A percentile compares a stretch with the other conserved stretches of the same genome.
Evolutionary conservation across 2,888 invertebrate genomes (phyloP).

Genomic region (Mimumesa dahlbomi): DNA sequence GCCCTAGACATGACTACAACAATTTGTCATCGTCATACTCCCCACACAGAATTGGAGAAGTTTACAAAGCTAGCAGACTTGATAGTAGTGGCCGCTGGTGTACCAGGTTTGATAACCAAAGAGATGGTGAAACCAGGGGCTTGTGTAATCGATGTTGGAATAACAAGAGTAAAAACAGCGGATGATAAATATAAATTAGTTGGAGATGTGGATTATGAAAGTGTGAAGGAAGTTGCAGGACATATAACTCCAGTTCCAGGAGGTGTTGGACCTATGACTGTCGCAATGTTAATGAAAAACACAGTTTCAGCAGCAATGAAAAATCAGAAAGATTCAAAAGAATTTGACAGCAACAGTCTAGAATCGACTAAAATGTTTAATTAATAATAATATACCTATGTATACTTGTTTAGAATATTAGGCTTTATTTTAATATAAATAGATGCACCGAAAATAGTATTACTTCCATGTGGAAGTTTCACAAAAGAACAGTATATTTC

Average conservation of each 20-base stretch:
- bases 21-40: slow-evolving; percentile 94
- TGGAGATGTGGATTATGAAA: slow-evolving; percentile 94
- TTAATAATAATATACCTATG: slow-evolving; percentile 4
- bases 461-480: too few species aligned
- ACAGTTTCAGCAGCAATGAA: slow-evolving; percentile 87
- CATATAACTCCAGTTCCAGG: slow-evolving; percentile 95
- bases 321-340: slow-evolving; percentile 32
- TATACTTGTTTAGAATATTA: background rate
- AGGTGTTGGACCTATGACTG: slow-evolving; percentile 97
- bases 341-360: background rate
- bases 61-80: slow-evolving; percentile 89
- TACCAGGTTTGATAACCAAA: slow-evolving; percentile 88
- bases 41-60: slow-evolving; percentile 86
- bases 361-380: slow-evolving; percentile 10
- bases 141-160: slow-evolving; percentile 94
- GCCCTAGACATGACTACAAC: slow-evolving; percentile 94
- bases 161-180: slow-evolving; percentile 86
- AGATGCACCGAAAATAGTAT: background rate
- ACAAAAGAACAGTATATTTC: too few species aligned
- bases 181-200: slow-evolving; percentile 88
- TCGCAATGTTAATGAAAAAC: slow-evolving; percentile 95
- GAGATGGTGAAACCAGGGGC: slow-evolving; percentile 95
- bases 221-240: slow-evolving; percentile 90
- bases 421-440: background rate
- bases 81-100: slow-evolving; percentile 87